phyloP scores from a whole-genome alignment of 2,888 invertebrate species.

The Silvanus unidentatus region DNA sequence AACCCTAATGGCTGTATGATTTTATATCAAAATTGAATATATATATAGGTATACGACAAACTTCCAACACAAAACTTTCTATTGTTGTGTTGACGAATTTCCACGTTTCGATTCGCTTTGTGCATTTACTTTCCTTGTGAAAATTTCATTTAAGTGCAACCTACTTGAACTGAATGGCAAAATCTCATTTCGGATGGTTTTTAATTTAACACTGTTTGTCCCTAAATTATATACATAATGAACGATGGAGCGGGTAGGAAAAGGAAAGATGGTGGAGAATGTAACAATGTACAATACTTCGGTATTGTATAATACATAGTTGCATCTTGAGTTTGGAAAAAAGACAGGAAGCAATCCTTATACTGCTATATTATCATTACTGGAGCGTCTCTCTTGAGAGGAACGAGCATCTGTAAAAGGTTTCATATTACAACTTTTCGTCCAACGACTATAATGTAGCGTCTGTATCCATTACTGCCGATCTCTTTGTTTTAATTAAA shows the following conservation, averaged over 20 bases:
- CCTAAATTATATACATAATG: too few relatives aligned
- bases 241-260: too few relatives aligned
- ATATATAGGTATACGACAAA: too few relatives aligned
- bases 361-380: not conserved
- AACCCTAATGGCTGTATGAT: conserved; percentile 33
- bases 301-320: not conserved
- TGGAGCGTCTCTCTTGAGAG: conserved; percentile 8
- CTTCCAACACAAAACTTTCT: conserved; percentile 19
- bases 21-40: conserved; percentile 26
- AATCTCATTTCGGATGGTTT: too few relatives aligned
- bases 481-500: conserved; percentile 31
- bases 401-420: conserved; percentile 26
- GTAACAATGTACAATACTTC: too few relatives aligned
- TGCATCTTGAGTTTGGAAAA: not conserved
- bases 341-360: conserved; percentile 2
- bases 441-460: conserved; percentile 1
- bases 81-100: conserved; percentile 14
- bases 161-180: too few relatives aligned
- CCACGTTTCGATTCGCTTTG: not conserved
- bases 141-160: too few relatives aligned
- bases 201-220: too few relatives aligned
- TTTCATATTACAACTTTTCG: conserved; percentile 7
- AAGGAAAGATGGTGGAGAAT: too few relatives aligned
- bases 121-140: too few relatives aligned
- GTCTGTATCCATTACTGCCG: conserved; percentile 22